Percentiles rank a stretch among this genome's conserved stretches.
These are phyloP conservation scores for Dissostichus mawsoni DNA, from an alignment of 2,113 vertebrate genomes.

Conservation along the genomic window DNA sequence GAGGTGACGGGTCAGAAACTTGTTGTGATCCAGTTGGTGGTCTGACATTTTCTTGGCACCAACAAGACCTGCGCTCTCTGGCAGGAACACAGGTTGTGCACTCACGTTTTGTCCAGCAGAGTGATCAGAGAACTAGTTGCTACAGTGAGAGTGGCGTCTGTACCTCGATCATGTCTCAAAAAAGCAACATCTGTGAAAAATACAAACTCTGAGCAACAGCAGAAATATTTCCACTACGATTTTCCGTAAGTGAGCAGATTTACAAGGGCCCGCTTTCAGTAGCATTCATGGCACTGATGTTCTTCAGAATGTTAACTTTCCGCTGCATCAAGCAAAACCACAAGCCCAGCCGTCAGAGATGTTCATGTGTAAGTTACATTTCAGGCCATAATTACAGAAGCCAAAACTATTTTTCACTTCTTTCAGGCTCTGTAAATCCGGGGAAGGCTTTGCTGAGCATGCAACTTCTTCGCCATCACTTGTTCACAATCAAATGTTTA, in stretches of 20 bases:
- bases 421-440: constrained; percentile 13
- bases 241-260: constrained; percentile 56
- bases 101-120: constrained; percentile 14
- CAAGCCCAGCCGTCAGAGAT: constrained; percentile 26
- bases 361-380: constrained; percentile 35
- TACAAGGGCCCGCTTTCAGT: constrained; percentile 35
- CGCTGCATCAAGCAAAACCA: constrained; percentile 66
- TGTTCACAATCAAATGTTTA: not conserved
- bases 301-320: constrained; percentile 56
- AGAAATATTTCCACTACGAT: constrained; percentile 65
- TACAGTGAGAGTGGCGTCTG: not conserved
- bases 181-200: constrained; percentile 23
- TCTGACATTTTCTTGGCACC: constrained; percentile 52
- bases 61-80: constrained; percentile 26
- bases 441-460: constrained; percentile 4
- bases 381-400: constrained; percentile 40
- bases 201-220: constrained; percentile 30
- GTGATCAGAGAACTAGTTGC: constrained; percentile 26
- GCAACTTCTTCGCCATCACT: not conserved
- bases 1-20: constrained; percentile 39
- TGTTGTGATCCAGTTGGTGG: constrained; percentile 21
- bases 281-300: constrained; percentile 22
- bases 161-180: not conserved
- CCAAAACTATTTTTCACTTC: constrained; percentile 9
- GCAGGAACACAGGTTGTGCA: constrained; percentile 3